phyloP scores from a whole-genome alignment of 2,797 vertebrate genomes.

The Phoebastria nigripes region DNA sequence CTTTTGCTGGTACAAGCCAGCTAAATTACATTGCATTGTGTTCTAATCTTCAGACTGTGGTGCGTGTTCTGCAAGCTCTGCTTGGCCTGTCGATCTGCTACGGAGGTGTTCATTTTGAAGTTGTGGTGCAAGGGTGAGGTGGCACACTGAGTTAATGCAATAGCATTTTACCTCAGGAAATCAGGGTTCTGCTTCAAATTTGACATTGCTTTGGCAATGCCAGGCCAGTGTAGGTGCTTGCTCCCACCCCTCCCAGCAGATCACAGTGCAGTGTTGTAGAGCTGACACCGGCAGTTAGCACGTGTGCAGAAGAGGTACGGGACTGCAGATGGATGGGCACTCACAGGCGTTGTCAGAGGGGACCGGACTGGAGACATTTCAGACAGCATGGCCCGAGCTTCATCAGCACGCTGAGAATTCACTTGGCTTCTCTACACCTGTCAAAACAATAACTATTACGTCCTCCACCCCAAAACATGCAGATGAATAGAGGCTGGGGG shows the following conservation, averaged over 20 bases:
- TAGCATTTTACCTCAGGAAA: neutral
- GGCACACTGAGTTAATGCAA: neutral
- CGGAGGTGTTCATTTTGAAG: neutral
- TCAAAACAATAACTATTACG: neutral
- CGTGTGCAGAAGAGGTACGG: neutral
- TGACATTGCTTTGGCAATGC: neutral
- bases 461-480: neutral
- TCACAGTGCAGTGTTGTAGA: neutral
- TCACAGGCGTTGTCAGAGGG: neutral
- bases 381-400: neutral
- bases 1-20: neutral
- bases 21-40: neutral
- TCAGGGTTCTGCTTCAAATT: neutral
- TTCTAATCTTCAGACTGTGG: neutral
- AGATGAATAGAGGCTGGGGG: slow-evolving; percentile 39
- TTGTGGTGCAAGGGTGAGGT: neutral
- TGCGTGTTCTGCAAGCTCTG: neutral
- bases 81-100: neutral
- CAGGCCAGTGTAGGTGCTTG: neutral
- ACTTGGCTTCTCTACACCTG: neutral
- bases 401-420: neutral
- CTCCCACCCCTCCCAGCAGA: neutral
- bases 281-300: neutral
- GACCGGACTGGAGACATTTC: neutral
- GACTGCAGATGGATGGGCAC: rapidly evolving